Base-by-base conservation (phyloP, 2,888 invertebrate genomes). In the Hybos culiciformis region DNA sequence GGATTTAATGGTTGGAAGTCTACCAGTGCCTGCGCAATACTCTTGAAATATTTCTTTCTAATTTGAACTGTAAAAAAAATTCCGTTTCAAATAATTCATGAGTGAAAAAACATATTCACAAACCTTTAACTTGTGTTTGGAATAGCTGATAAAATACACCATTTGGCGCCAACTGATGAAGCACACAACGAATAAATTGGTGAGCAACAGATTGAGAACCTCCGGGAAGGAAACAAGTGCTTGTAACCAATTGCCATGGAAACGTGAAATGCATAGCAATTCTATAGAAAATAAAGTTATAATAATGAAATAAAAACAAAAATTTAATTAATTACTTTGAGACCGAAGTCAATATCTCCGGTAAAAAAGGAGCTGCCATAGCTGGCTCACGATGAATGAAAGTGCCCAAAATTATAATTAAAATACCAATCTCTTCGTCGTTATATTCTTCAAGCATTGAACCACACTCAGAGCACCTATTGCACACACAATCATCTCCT, bases 1-100 rank as follows among this genome's bases (percentile, higher is more conserved):
- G 93, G 92, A 61, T 90, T 94, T 44, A 98, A 66, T 65, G 98
- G 97, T 58, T 83, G 85, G 69, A 98, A 98, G 67, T 98, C 98
- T 18, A 90, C 77, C 52, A 98, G 71, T 2, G 96, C 88, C 56
- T 86, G 82, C 1, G 92, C 87, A 47, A 98, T 84, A 55, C 92
- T 93, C 62, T 85, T 87, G 71, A 96, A 93, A 61, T 96, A 92
- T 62, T 85, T 82, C 51, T 79, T 75, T 11, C 86, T 76, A 36
- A 62, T 55, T 55, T 61, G 60, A 50, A 61, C 67, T 66, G 48
- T 21, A 48, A 42, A 37, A 9, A n/a, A 21, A 44, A 21, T 11
- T 12, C 21, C 24, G 7, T 29, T 8, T n/a, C 12, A 44, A 32
- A 12, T 37, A 38, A 4, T 19, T 37, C 32, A 33, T 8, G 15